These are phyloP conservation scores for Ammodytes marinus DNA, from an alignment of 2,113 vertebrate species.

Conservation along the genomic window DNA sequence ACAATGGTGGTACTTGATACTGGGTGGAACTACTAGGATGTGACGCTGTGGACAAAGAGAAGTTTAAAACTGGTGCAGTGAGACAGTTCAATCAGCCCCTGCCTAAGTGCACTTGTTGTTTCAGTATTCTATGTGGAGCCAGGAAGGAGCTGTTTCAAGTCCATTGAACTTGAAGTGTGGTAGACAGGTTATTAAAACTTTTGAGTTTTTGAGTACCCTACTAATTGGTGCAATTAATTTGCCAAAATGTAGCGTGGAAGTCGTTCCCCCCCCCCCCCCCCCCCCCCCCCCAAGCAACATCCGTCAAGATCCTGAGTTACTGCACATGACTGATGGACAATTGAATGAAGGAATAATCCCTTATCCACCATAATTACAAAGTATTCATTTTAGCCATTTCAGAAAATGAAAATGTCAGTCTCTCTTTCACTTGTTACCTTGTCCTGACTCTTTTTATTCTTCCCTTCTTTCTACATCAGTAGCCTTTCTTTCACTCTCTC, in stretches of 20 bases:
- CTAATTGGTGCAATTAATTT: slow-evolving; percentile 78
- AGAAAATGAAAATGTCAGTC: slow-evolving; percentile 10
- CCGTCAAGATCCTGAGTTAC: slow-evolving; percentile 51
- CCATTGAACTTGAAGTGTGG: slow-evolving; percentile 56
- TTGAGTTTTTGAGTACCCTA: slow-evolving; percentile 59
- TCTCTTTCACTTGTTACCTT: slow-evolving; percentile 34
- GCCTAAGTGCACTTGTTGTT: slow-evolving; percentile 50
- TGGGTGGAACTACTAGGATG: background rate
- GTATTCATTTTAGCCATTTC: slow-evolving; percentile 12
- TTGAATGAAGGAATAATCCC: slow-evolving; percentile 41
- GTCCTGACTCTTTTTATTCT: slow-evolving; percentile 44
- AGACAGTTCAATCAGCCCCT: slow-evolving; percentile 20
- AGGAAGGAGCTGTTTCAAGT: slow-evolving; percentile 46
- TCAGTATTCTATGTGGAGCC: slow-evolving; percentile 38
- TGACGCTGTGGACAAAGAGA: slow-evolving; percentile 6
- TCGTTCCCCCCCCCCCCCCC: background rate
- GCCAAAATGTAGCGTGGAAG: slow-evolving; percentile 52
- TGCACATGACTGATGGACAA: slow-evolving; percentile 47
- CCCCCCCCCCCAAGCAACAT: slow-evolving; percentile 4
- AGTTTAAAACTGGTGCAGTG: slow-evolving; percentile 19
- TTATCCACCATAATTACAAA: slow-evolving; percentile 21
- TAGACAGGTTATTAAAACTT: slow-evolving; percentile 70
- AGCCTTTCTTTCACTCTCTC: slow-evolving; percentile 53
- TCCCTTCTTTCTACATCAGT: slow-evolving; percentile 67
- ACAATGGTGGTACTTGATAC: background rate